phyloP scores from a whole-genome alignment of 2,113 vertebrate genomes.

The Taurulus bubalis region DNA sequence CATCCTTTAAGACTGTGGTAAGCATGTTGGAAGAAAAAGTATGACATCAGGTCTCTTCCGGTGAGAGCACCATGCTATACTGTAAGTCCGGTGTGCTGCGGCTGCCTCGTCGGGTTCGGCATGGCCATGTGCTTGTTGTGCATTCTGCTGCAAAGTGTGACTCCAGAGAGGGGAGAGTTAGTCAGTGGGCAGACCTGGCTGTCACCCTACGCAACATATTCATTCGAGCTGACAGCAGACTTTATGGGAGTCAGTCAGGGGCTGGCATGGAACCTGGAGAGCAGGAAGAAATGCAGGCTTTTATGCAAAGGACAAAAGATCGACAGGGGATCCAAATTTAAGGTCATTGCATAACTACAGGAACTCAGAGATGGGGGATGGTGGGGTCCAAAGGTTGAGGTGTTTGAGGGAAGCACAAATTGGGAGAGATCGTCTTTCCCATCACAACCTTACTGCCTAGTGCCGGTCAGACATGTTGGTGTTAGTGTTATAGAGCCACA shows the following conservation, averaged over 20 bases:
- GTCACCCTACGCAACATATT: constrained; percentile 69
- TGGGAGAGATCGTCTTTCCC: neutral
- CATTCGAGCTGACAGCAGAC: constrained; percentile 74
- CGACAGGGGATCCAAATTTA: constrained; percentile 77
- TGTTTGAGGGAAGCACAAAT: constrained; percentile 43
- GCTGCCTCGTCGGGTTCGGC: constrained; percentile 5
- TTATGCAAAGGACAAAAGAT: constrained; percentile 74
- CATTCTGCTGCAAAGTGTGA: constrained; percentile 32
- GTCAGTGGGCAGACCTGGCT: constrained; percentile 43
- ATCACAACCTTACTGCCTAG: neutral
- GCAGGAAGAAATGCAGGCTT: constrained; percentile 63
- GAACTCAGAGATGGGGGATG: constrained; percentile 55
- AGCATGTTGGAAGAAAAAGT: neutral
- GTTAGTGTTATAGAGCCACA: neutral
- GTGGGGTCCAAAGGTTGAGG: constrained; percentile 44
- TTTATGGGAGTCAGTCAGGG: constrained; percentile 68
- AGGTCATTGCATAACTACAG: constrained; percentile 77
- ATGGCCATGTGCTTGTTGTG: constrained; percentile 31
- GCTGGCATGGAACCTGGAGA: constrained; percentile 58
- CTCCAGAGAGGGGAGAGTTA: constrained; percentile 46
- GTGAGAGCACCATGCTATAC: neutral
- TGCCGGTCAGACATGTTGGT: neutral
- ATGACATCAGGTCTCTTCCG: neutral
- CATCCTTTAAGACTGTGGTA: neutral
- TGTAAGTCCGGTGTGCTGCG: neutral